Percentiles rank a stretch among this genome's conserved stretches.
Conservation (phyloP, 2,888 invertebrate species). For the Morpho achilles region DNA sequence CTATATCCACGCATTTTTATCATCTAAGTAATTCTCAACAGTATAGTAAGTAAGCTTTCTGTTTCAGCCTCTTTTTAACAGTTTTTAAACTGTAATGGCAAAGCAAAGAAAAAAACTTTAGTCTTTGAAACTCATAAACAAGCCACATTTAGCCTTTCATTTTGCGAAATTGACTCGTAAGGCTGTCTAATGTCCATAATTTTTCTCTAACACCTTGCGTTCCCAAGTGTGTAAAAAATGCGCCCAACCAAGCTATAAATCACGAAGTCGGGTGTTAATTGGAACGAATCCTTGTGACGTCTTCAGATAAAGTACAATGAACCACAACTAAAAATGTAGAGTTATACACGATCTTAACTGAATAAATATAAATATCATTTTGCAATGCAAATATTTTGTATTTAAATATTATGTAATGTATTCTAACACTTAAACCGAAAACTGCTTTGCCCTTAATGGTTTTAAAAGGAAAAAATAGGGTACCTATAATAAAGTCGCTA, state of each 20-base stretch:
- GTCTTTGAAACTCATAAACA: too few relatives aligned
- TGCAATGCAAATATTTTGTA: not conserved
- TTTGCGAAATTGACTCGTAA: constrained; percentile 6
- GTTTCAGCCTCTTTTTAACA: too few relatives aligned
- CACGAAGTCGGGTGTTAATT: constrained; percentile 69
- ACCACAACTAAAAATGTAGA: not conserved
- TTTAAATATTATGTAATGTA: constrained; percentile 3
- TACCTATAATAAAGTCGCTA: not conserved
- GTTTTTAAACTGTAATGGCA: too few relatives aligned
- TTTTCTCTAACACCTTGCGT: constrained; percentile 55
- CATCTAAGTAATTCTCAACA: too few relatives aligned
- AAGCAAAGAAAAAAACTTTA: too few relatives aligned
- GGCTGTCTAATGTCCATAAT: constrained; percentile 17
- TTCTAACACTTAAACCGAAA: not conserved
- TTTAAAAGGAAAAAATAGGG: not conserved
- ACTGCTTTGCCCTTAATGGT: not conserved
- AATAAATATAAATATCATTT: not conserved
- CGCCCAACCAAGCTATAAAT: constrained; percentile 61
- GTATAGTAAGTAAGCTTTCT: too few relatives aligned
- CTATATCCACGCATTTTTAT: too few relatives aligned
- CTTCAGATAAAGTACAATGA: constrained; percentile 45
- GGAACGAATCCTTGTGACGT: constrained; percentile 63
- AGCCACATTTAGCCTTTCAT: not conserved
- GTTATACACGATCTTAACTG: not conserved
- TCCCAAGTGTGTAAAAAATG: constrained; percentile 54